Conservation (phyloP, 2,113 vertebrate genomes). For the Stigmatopora nigra region DNA sequence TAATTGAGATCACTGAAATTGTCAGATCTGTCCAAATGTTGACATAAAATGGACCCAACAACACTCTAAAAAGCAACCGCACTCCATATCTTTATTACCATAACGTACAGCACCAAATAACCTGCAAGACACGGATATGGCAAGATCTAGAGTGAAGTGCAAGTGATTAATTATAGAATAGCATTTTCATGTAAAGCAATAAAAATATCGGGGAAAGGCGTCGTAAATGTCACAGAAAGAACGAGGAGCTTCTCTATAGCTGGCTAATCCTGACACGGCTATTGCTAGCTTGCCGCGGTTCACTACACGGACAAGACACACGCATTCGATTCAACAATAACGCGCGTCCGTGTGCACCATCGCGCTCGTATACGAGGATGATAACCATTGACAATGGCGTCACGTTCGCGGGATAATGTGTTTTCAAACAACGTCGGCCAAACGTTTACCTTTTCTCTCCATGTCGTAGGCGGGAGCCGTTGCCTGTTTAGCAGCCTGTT, state of each 20-base stretch:
- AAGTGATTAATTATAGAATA: neutral
- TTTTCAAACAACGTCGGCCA: neutral
- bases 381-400: neutral
- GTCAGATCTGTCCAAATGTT: too few species aligned
- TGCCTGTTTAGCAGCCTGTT: conserved; percentile 49
- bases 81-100: too few species aligned
- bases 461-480: conserved; percentile 72
- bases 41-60: too few species aligned
- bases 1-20: too few species aligned
- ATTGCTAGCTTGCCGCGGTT: conserved; percentile 51
- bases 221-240: conserved; percentile 5
- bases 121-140: conserved; percentile 4
- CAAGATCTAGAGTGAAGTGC: neutral
- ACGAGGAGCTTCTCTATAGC: conserved; percentile 17
- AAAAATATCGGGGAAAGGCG: neutral
- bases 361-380: neutral
- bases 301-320: conserved; percentile 44
- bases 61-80: too few species aligned
- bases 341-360: neutral
- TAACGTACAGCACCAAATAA: conserved; percentile 14
- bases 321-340: conserved; percentile 38
- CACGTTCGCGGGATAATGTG: neutral
- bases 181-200: too few species aligned
- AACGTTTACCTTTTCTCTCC: conserved; percentile 89
- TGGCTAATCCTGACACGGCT: conserved; percentile 60